These are phyloP conservation scores for Tinamus guttatus DNA, from an alignment of 2,113 vertebrate genomes.

Conservation along the genomic window DNA sequence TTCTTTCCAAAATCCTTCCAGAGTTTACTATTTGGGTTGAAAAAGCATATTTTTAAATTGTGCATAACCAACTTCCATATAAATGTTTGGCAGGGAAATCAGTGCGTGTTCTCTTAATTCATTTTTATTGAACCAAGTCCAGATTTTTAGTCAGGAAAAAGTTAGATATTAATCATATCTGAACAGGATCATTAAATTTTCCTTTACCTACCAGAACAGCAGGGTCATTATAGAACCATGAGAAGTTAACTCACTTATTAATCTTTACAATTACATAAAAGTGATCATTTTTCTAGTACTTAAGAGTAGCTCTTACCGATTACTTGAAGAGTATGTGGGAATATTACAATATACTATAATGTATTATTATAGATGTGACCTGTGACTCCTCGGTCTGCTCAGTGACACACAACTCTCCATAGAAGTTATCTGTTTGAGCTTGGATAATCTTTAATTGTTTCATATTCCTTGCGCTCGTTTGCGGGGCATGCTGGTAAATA, in stretches of 20 bases:
- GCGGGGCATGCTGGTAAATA: constrained; percentile 25
- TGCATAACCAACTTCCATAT: constrained; percentile 66
- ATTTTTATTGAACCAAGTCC: constrained; percentile 79
- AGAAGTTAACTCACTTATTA: constrained; percentile 76
- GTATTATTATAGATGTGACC: constrained; percentile 70
- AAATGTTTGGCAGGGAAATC: constrained; percentile 71
- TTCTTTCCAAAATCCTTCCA: constrained; percentile 56
- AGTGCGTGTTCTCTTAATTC: constrained; percentile 74
- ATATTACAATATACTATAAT: constrained; percentile 60
- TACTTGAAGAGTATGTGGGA: constrained; percentile 50
- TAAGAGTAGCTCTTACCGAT: constrained; percentile 70
- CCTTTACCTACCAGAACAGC: constrained; percentile 74
- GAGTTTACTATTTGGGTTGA: constrained; percentile 67
- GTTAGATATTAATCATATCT: constrained; percentile 77
- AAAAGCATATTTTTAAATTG: constrained; percentile 75
- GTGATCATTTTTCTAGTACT: constrained; percentile 75
- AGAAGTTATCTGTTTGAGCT: constrained; percentile 56
- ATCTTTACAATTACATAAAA: constrained; percentile 77
- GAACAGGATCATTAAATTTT: constrained; percentile 75
- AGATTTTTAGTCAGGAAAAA: constrained; percentile 73
- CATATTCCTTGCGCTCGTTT: constrained; percentile 15
- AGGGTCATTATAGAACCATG: constrained; percentile 73
- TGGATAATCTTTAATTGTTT: constrained; percentile 67
- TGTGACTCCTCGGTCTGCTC: constrained; percentile 63
- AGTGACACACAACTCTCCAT: constrained; percentile 21